Evolutionary conservation across 2,113 vertebrate genomes (phyloP).

Genomic region (Heterotis niloticus): DNA sequence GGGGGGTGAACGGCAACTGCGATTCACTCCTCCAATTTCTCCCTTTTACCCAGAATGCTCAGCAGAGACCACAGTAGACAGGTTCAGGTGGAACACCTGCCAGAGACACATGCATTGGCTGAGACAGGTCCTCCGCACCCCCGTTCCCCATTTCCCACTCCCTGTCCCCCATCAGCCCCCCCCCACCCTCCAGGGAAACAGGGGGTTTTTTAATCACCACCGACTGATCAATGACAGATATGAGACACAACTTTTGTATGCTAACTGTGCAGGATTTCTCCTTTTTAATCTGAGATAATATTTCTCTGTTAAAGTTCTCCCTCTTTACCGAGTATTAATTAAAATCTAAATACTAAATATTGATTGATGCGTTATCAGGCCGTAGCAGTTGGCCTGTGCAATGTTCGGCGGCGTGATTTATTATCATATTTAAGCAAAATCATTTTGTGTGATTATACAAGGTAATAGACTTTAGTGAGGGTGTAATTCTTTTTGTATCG

Average conservation of each 20-base stretch:
- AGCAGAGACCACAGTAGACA: not conserved
- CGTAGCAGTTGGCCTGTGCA: slow-evolving; percentile 86
- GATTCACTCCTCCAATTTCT: accelerated
- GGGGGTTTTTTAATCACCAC: slow-evolving; percentile 80
- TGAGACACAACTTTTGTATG: slow-evolving; percentile 80
- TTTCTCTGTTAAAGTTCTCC: slow-evolving; percentile 86
- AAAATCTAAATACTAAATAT: slow-evolving; percentile 99
- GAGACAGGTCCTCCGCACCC: slow-evolving; percentile 54
- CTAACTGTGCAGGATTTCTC: slow-evolving; percentile 61
- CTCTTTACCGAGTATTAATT: slow-evolving; percentile 91
- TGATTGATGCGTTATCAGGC: slow-evolving; percentile 99
- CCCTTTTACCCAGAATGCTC: not conserved
- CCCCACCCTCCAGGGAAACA: slow-evolving; percentile 60
- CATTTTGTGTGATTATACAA: slow-evolving; percentile 97
- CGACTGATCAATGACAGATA: slow-evolving; percentile 91
- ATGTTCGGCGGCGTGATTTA: slow-evolving; percentile 97
- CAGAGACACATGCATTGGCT: slow-evolving; percentile 42
- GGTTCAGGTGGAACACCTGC: slow-evolving; percentile 26
- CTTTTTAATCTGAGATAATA: slow-evolving; percentile 87
- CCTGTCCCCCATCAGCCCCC: slow-evolving; percentile 15
- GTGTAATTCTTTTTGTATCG: slow-evolving; percentile 88
- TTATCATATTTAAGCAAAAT: slow-evolving; percentile 99
- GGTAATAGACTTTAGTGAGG: slow-evolving; percentile 90
- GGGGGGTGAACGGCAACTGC: not conserved
- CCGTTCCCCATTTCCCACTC: not conserved